phyloP scores from a whole-genome alignment of 2,113 vertebrate genomes.

The Ellobius talpinus region DNA sequence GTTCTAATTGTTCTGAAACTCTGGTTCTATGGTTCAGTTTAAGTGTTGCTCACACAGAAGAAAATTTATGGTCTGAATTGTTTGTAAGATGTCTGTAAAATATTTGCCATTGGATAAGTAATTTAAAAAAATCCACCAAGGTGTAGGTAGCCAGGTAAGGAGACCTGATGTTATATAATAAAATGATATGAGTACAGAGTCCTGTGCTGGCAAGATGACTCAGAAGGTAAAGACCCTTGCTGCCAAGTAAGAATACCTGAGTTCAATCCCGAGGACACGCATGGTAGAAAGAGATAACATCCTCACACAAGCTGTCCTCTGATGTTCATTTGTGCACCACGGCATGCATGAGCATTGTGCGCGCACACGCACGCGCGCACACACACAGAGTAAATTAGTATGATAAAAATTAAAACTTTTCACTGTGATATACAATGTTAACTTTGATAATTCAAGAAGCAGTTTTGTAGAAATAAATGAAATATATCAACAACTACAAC shows the following conservation, averaged over 20 bases:
- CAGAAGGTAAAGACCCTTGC: not conserved
- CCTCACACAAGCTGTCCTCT: too few species aligned
- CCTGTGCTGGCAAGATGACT: not conserved
- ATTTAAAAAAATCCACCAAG: not conserved
- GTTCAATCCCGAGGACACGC: not conserved
- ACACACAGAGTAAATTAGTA: not conserved
- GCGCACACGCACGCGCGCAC: not conserved
- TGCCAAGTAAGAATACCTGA: not conserved
- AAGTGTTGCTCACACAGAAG: conserved; percentile 6
- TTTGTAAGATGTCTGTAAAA: conserved; percentile 37
- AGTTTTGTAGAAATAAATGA: conserved; percentile 25
- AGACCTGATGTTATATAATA: not conserved
- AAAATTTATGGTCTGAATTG: not conserved
- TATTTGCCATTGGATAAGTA: conserved; percentile 46
- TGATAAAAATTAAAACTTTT: not conserved
- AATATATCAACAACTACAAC: not conserved
- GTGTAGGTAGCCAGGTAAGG: not conserved
- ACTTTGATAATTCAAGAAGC: conserved; percentile 22
- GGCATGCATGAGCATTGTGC: not conserved
- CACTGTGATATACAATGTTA: not conserved
- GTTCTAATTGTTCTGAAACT: not conserved
- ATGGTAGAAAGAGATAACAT: not conserved
- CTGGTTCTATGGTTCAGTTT: not conserved
- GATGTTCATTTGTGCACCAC: too few species aligned
- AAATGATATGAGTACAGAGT: not conserved